Percentiles rank a stretch among this genome's conserved stretches.
phyloP scores from a whole-genome alignment of 2,113 vertebrate genomes.

The Eulemur rufifrons region DNA sequence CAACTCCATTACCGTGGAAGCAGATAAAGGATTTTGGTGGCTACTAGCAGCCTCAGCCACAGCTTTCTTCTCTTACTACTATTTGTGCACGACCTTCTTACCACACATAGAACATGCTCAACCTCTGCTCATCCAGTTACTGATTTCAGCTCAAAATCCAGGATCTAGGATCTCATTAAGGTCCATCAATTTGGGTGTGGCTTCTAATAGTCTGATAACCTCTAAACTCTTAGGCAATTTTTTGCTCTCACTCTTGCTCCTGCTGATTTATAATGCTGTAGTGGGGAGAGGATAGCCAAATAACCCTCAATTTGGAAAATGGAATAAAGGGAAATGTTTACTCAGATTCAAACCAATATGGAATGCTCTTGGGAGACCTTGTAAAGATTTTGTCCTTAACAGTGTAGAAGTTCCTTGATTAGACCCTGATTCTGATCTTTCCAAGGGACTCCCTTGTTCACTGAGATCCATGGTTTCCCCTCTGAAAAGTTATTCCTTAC shows the following conservation, averaged over 20 bases:
- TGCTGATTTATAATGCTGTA: neutral
- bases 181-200: neutral
- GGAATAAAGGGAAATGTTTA: slow-evolving; percentile 3
- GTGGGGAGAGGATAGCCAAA: neutral
- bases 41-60: neutral
- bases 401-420: neutral
- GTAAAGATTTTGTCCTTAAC: neutral
- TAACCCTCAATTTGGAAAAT: neutral
- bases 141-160: neutral
- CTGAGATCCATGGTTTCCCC: neutral
- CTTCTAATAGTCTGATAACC: neutral
- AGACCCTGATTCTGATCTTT: neutral
- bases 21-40: neutral
- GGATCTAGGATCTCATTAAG: neutral
- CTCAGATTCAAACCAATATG: neutral
- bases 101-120: neutral
- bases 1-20: neutral
- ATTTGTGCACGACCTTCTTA: neutral
- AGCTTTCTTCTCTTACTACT: neutral
- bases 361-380: neutral
- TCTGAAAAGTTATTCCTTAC: neutral
- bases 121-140: neutral
- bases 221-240: neutral
- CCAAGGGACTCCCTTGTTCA: neutral
- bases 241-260: neutral